Base-by-base conservation (phyloP, 2,797 vertebrate species). In the Poeciliopsis infans region DNA sequence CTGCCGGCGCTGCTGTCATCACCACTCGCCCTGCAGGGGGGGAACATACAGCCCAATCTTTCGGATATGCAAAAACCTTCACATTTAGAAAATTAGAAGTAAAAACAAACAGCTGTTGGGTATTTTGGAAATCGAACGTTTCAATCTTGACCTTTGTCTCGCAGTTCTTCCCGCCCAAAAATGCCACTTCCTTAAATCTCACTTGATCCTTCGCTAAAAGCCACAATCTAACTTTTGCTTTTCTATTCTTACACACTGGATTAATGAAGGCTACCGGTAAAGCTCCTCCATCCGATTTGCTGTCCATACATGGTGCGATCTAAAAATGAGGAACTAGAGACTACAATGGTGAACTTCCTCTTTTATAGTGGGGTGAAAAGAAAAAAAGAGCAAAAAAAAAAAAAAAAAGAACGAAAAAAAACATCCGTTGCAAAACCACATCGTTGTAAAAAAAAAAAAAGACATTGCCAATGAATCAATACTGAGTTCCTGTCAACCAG, bases 1-100 rank as follows among this genome's bases (percentile, higher is more conserved):
- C 94, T 93, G 23, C 94, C 89, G 0, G 87, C 47, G 0, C 86
- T 80, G 2, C 87, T 85, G 71, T 96, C 95, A 1, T 96, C 95
- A 7, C 92, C 94, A 33, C 77, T 91, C 31, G 90, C 94, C 68
- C 95, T 95, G 33, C 72, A 87, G 77, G 70, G n/a, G n/a, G 28
- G 66, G 7, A 20, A 45, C 20, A 36, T 16, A 47, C 0, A 5
- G 18, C 55, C 15, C 1, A 15, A 70, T 39, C 25, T 45, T 70
- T 28, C 46, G 13, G 13, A 70, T 70, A 6, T 28, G 25, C 68
- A 45, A 45, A 69, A 70, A 16, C 68, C n/a, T 46, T 7, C n/a
- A 70, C 28, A n/a, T 46, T 28, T 46, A 8, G n/a, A 46, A 28
- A 18, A 45, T 16, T 28, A 16, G 25, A 15, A 25, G 23, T 46